Conservation (phyloP, 2,888 invertebrate genomes). For the Tethea ocularis region DNA sequence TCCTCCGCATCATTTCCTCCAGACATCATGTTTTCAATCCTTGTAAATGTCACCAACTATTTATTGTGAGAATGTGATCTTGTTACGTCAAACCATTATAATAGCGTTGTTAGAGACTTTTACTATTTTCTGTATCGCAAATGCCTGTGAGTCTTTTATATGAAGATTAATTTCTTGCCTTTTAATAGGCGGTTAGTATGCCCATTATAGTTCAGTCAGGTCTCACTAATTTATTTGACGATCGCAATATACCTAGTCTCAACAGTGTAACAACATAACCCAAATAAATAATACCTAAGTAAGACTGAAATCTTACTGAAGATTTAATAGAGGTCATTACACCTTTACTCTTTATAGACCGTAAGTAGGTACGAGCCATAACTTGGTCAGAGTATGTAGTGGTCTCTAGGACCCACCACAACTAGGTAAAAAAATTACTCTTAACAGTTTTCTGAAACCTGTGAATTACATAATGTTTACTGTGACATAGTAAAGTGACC, state of each 20-base stretch:
- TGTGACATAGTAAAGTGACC: not conserved
- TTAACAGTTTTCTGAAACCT: too few relatives aligned
- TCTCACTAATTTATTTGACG: too few relatives aligned
- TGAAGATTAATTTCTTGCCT: not conserved
- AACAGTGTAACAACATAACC: too few relatives aligned
- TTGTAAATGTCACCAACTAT: constrained; percentile 31
- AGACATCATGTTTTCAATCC: constrained; percentile 52
- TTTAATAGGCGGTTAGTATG: too few relatives aligned
- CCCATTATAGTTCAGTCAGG: too few relatives aligned
- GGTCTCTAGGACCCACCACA: not conserved
- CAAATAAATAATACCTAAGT: too few relatives aligned
- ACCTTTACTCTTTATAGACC: too few relatives aligned
- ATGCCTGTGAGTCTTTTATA: not conserved
- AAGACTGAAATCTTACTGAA: too few relatives aligned
- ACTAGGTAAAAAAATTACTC: not conserved
- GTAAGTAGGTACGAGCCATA: too few relatives aligned
- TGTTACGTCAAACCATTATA: constrained; percentile 37
- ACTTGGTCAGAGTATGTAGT: not conserved
- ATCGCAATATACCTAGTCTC: too few relatives aligned
- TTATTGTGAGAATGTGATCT: constrained; percentile 41
- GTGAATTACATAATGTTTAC: too few relatives aligned
- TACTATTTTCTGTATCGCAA: not conserved
- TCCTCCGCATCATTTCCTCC: constrained; percentile 66
- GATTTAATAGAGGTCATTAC: too few relatives aligned
- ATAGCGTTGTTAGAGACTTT: not conserved